Evolutionary conservation across 2,797 vertebrate genomes (phyloP).

Genomic region (Paramormyrops hopkinsi): DNA sequence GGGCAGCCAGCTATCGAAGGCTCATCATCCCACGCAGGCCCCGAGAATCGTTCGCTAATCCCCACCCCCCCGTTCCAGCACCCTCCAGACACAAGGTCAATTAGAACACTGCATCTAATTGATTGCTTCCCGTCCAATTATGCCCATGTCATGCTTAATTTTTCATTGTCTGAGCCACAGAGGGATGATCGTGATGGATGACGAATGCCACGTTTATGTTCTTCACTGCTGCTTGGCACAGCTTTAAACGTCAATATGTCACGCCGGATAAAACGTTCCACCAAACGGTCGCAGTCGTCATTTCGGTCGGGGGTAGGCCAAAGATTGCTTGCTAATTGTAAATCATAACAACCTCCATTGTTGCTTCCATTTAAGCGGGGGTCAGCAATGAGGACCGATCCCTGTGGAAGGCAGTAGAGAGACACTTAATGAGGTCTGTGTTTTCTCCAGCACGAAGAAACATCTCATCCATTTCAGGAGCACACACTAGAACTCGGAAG

Average conservation of each 20-base stretch:
- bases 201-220: constrained; percentile 52
- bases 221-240: neutral
- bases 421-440: constrained; percentile 20
- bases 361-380: neutral
- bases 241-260: neutral
- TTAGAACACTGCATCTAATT: constrained; percentile 65
- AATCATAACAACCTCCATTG: neutral
- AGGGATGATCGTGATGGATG: neutral
- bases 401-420: neutral
- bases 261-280: neutral
- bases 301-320: neutral
- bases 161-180: constrained; percentile 9
- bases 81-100: constrained; percentile 63
- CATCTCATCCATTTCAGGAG: constrained; percentile 53
- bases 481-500: constrained; percentile 48
- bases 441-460: constrained; percentile 40
- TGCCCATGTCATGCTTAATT: constrained; percentile 70
- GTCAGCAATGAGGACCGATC: neutral
- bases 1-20: neutral
- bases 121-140: constrained; percentile 78
- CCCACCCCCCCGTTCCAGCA: constrained; percentile 40
- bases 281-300: neutral
- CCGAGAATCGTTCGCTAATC: neutral
- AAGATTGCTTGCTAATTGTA: neutral
- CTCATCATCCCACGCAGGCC: neutral